Base-by-base conservation (phyloP, 2,113 vertebrate species). In the Micronycteris hirsuta region DNA sequence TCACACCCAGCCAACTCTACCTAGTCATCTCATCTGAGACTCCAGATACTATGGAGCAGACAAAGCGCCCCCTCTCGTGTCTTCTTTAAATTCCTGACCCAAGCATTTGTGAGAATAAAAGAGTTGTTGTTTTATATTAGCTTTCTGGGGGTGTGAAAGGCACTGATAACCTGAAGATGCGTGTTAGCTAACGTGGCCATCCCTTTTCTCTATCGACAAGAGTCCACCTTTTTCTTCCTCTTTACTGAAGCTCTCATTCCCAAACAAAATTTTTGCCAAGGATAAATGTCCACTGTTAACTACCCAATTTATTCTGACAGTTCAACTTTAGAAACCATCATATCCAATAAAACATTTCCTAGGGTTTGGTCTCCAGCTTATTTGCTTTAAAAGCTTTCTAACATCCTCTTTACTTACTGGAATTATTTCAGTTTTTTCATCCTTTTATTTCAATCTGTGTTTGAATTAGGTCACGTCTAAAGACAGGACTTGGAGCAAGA, bases 391-490 rank as follows among this genome's bases (percentile, higher is more conserved):
- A 81, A 85, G 11, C 10, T 83, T 49, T 93, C 36, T 89, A 89
- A 85, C 6, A 91, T 26, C 28, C 43, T 94, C 13, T 84, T 10
- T n/a, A 95, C n/a, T 89, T 93, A 71, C 0, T 85, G 54, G 15
- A 97, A 86, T 88, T 54, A 95, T 68, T 96, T 88, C 31, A 43
- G 43, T 17, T 92, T 81, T 89, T 89, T 49, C 33, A 86, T 6
- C n/a, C 19, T 78, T 73, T 90, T 41, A 70, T 74, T 96, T 15
- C 6, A 73, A 92, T 45, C 33, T 52, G 52, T 89, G 49, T 86
- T 80, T 90, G 58, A 95, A 95, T 85, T 87, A 87, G 76, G 90
- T 96, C 81, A 93, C 19, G 28, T 71, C 33, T 92, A 92, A 95
- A 93, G 76, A 94, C 26, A 84, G 73, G 90, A 92, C 65, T 70